Conservation (phyloP, 2,888 invertebrate species). For the Eutolmus rufibarbis region DNA sequence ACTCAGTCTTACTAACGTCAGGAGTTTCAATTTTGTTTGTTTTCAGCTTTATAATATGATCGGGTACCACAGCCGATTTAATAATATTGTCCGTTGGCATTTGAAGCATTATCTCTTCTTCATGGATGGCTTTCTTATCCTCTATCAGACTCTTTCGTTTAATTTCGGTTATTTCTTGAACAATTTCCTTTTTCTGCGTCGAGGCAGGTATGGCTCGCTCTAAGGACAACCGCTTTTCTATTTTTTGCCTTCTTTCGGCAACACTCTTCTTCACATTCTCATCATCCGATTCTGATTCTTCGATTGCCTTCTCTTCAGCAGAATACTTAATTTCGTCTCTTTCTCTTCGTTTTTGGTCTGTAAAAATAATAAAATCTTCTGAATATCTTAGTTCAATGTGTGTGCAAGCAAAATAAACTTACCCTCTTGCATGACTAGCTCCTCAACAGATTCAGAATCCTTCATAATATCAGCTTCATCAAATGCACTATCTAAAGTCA, state of each 20-base stretch:
- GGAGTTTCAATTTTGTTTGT: conserved; percentile 59
- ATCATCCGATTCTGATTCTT: conserved; percentile 70
- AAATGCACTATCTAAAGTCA: conserved; percentile 65
- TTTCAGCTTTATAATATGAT: conserved; percentile 62
- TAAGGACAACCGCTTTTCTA: conserved; percentile 75
- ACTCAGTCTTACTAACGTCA: conserved; percentile 60
- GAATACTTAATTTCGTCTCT: conserved; percentile 78
- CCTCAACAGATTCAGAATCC: conserved; percentile 66
- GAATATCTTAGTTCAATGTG: background rate
- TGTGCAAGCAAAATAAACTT: conserved; percentile 45
- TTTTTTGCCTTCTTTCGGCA: conserved; percentile 78
- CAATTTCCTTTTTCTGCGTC: conserved; percentile 76
- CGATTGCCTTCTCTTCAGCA: conserved; percentile 78
- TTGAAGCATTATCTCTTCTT: conserved; percentile 63
- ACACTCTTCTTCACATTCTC: conserved; percentile 75
- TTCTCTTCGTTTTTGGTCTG: conserved; percentile 63
- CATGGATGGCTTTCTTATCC: conserved; percentile 62
- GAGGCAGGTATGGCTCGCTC: conserved; percentile 75
- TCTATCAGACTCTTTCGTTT: conserved; percentile 69
- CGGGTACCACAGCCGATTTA: conserved; percentile 59
- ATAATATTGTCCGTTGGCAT: conserved; percentile 62
- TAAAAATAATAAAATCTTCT: conserved; percentile 25
- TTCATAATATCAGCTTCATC: conserved; percentile 73
- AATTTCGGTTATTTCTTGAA: conserved; percentile 75
- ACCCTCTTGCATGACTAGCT: conserved; percentile 62